Conservation (phyloP, 2,888 invertebrate genomes). For the Caenorhabditis becei region DNA sequence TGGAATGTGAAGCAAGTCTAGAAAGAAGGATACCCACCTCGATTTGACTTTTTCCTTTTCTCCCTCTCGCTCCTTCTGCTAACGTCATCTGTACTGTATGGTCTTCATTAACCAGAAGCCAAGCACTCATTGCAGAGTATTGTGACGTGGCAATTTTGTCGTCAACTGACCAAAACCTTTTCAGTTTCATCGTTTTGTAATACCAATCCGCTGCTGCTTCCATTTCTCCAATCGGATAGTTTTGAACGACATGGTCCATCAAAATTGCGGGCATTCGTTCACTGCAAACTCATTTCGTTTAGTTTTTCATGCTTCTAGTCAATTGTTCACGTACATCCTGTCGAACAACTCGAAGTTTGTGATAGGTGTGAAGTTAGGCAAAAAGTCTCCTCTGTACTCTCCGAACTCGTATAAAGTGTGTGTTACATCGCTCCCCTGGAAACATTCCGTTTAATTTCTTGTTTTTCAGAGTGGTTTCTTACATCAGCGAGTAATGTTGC, state of each 20-base stretch:
- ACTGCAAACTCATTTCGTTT: constrained; percentile 66
- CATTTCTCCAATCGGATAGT: constrained; percentile 94
- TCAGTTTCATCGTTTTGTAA: constrained; percentile 84
- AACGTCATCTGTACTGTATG: constrained; percentile 75
- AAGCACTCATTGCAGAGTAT: constrained; percentile 74
- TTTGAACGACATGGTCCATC: constrained; percentile 96
- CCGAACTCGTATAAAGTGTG: constrained; percentile 84
- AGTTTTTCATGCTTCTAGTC: neutral
- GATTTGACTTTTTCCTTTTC: constrained; percentile 64
- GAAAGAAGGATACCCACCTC: constrained; percentile 30
- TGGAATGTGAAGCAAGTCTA: neutral
- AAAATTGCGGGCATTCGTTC: constrained; percentile 88
- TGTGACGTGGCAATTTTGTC: constrained; percentile 72
- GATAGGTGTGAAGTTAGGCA: constrained; percentile 88
- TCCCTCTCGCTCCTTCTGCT: constrained; percentile 71
- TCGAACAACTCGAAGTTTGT: constrained; percentile 62
- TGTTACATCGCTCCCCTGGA: constrained; percentile 66
- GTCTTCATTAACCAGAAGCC: constrained; percentile 71
- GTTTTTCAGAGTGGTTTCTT: neutral
- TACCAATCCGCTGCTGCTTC: constrained; percentile 86
- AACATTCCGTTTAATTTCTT: neutral
- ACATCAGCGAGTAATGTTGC: constrained; percentile 55
- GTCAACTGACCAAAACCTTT: constrained; percentile 84
- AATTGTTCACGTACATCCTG: constrained; percentile 64
- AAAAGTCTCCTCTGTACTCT: constrained; percentile 89